Conservation (phyloP, 2,888 invertebrate species). For the Adela reaumurella region DNA sequence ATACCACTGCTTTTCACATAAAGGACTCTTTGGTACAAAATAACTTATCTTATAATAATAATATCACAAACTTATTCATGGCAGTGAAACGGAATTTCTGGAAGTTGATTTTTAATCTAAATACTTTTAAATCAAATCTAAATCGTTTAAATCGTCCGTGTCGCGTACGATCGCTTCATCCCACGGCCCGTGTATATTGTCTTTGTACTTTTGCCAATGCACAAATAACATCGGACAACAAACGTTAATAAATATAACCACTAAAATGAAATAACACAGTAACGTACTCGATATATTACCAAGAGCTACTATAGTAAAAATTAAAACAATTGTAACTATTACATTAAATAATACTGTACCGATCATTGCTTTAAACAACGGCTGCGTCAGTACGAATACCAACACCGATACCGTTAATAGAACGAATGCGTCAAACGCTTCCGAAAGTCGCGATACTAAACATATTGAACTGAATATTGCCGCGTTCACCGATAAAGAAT, state of each 20-base stretch:
- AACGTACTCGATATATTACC: slow-evolving; percentile 56
- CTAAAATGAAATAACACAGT: slow-evolving; percentile 57
- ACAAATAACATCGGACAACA: slow-evolving; percentile 76
- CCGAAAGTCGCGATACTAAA: slow-evolving; percentile 84
- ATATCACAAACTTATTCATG: too few species aligned
- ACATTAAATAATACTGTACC: slow-evolving; percentile 52
- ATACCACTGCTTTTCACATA: too few species aligned
- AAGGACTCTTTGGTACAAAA: too few species aligned
- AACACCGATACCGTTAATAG: slow-evolving; percentile 85
- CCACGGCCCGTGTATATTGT: slow-evolving; percentile 97
- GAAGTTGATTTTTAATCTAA: too few species aligned
- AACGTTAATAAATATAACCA: slow-evolving; percentile 63
- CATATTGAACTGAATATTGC: slow-evolving; percentile 95
- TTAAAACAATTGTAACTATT: slow-evolving; percentile 45
- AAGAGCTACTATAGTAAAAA: slow-evolving; percentile 48
- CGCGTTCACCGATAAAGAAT: slow-evolving; percentile 88
- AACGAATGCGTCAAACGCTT: slow-evolving; percentile 84
- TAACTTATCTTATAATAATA: too few species aligned
- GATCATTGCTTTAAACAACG: slow-evolving; percentile 64
- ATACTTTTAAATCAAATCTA: not conserved
- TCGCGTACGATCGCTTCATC: slow-evolving; percentile 85
- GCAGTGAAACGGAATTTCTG: too few species aligned
- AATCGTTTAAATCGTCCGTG: slow-evolving; percentile 48
- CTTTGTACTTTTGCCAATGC: slow-evolving; percentile 72
- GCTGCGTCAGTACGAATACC: slow-evolving; percentile 86